Conservation (phyloP, 2,113 vertebrate genomes). For the Chlamydotis undulata region DNA sequence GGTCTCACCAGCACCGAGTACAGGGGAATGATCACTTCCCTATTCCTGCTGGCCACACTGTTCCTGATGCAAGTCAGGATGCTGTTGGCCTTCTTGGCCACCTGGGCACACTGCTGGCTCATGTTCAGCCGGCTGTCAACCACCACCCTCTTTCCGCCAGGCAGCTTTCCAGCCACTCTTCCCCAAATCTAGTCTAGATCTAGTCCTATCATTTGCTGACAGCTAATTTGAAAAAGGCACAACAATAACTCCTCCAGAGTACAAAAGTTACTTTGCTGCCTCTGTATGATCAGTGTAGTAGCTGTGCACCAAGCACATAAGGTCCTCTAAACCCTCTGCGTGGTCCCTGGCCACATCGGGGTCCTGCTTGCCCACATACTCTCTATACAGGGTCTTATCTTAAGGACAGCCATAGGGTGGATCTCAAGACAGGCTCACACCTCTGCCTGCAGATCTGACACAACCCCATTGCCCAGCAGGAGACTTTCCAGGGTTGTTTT, state of each 20-base stretch:
- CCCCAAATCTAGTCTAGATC: background rate
- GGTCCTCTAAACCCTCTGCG: background rate
- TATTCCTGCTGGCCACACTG: too few species aligned
- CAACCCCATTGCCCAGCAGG: background rate
- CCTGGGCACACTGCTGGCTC: too few species aligned
- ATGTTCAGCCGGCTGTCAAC: too few species aligned
- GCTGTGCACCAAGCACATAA: background rate
- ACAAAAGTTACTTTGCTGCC: background rate
- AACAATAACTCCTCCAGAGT: background rate
- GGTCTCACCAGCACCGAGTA: too few species aligned
- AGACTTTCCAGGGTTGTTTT: background rate
- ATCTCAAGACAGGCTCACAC: background rate
- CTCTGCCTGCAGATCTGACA: background rate
- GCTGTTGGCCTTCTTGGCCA: too few species aligned
- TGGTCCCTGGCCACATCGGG: accelerated
- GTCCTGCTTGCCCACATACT: background rate
- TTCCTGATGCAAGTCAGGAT: too few species aligned
- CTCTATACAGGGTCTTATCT: background rate
- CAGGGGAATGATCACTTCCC: too few species aligned
- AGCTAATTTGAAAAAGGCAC: background rate
- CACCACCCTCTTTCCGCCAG: too few species aligned
- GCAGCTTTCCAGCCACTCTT: too few species aligned
- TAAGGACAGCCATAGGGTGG: background rate
- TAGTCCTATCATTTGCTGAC: background rate
- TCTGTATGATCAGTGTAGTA: accelerated